Evolutionary conservation across 2,888 invertebrate genomes (phyloP).

Genomic region (Mactromeris polynyma): DNA sequence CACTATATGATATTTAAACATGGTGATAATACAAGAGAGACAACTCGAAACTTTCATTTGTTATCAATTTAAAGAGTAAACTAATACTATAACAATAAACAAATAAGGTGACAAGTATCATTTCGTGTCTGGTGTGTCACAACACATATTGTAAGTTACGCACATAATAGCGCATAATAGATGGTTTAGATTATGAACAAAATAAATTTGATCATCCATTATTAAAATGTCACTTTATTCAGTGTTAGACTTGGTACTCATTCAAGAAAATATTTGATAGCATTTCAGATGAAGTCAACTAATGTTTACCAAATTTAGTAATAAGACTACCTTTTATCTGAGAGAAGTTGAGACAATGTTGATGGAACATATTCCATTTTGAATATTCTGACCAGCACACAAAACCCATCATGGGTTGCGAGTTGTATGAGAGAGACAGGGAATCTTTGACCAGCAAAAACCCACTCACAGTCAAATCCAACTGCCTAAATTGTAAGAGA

Average conservation of each 20-base stretch:
- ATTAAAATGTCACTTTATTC: too few relatives aligned
- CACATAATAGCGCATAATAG: too few relatives aligned
- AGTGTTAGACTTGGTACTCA: background rate
- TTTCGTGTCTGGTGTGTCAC: too few relatives aligned
- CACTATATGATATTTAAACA: too few relatives aligned
- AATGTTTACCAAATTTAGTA: background rate
- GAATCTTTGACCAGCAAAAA: conserved; percentile 89
- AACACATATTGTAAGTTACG: too few relatives aligned
- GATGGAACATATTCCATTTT: conserved; percentile 89
- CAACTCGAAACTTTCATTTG: too few relatives aligned
- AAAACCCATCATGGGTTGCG: conserved; percentile 91
- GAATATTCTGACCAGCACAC: conserved; percentile 91
- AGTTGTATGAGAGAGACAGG: conserved; percentile 92
- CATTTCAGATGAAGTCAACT: background rate
- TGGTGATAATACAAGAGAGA: too few relatives aligned
- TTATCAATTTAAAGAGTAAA: too few relatives aligned
- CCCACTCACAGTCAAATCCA: conserved; percentile 95
- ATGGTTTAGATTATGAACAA: too few relatives aligned
- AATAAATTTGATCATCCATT: too few relatives aligned
- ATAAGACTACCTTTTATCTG: conserved; percentile 80
- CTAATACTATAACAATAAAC: too few relatives aligned
- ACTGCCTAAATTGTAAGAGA: conserved; percentile 87
- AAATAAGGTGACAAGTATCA: too few relatives aligned
- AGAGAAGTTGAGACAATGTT: conserved; percentile 88
- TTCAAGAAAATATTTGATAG: background rate